These are phyloP conservation scores for Helicoverpa assulta DNA, from an alignment of 2,888 invertebrate genomes.

Conservation along the genomic window DNA sequence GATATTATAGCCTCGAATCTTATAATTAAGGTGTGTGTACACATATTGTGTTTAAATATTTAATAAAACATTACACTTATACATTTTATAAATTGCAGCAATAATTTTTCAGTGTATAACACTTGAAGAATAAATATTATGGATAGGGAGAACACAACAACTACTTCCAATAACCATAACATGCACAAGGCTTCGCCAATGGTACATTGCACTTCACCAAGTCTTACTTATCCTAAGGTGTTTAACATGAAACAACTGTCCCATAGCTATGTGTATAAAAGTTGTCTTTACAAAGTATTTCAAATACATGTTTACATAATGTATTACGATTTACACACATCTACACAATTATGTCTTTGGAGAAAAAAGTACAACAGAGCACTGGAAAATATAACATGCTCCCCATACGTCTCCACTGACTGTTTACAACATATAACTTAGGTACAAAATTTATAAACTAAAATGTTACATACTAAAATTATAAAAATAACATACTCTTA, in stretches of 20 bases:
- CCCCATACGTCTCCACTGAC: constrained; percentile 72
- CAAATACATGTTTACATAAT: constrained; percentile 65
- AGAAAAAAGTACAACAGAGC: constrained; percentile 76
- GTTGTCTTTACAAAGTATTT: constrained; percentile 74
- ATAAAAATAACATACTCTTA: constrained; percentile 87
- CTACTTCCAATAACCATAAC: constrained; percentile 79
- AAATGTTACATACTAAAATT: constrained; percentile 77
- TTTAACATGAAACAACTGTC: constrained; percentile 71
- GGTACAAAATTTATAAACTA: constrained; percentile 69
- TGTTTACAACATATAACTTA: constrained; percentile 71
- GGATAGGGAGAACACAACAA: constrained; percentile 80
- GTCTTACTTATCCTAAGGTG: constrained; percentile 73
- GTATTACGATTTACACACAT: constrained; percentile 62
- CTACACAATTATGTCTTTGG: constrained; percentile 76
- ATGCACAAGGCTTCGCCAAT: constrained; percentile 86
- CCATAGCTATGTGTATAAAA: constrained; percentile 65
- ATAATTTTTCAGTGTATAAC: constrained; percentile 82
- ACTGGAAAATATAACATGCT: constrained; percentile 72
- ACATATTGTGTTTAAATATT: constrained; percentile 62
- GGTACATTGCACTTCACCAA: constrained; percentile 85
- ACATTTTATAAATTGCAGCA: constrained; percentile 79
- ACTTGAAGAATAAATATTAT: constrained; percentile 81
- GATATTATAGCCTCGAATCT: constrained; percentile 76
- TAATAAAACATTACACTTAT: constrained; percentile 68
- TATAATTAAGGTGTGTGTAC: constrained; percentile 66